Base-by-base conservation (phyloP, 2,113 vertebrate genomes). In the Laticauda laticaudata region DNA sequence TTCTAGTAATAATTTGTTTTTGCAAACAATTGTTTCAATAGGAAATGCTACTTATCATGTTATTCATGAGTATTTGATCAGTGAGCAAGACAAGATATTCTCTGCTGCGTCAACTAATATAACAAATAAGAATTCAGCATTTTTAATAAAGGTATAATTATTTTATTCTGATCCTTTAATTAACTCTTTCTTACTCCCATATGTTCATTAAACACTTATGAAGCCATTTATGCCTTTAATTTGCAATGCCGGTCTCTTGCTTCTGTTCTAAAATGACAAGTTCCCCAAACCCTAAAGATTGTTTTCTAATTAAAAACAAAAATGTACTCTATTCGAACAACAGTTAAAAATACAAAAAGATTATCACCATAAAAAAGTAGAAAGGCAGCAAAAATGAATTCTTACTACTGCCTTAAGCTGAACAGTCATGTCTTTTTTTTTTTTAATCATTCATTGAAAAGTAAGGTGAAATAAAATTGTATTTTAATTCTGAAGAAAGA, bases 101-200 rank as follows among this genome's bases (percentile, higher is more conserved):
- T 97, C 97, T 97, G 97, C 97, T 26, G 51, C 95, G 51, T 92
- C 89, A 89, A 53, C 94, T 81, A 94, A 95, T 93, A 88, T 94
- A 89, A 59, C 94, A 3, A 94, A 95, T 10, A 24, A 95, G 93
- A 95, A 94, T 93, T 88, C 92, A 24, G 95, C 95, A 53, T 96
- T 97, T 94, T 95, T 96, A 91, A 95, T 98, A 94, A 98, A 98
- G 98, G 98, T 98, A 95, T 81, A 54, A 55, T 20, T 85, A 64
- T 87, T 23, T 24, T 86, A 5, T 53, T 43, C 4, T 54, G 64
- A 21, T 5, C 9, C 23, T 64, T 91, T 59, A 69, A 29, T 56
- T 57, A n/a, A 75, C 18, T 75, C 6, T 81, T 91, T 12, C 23
- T 39, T 7, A 21, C 69, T 87, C 34, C 4, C 51, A 18, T 53